Evolutionary conservation across 2,888 invertebrate species (phyloP).

Genomic region (Nomada ruficornis): DNA sequence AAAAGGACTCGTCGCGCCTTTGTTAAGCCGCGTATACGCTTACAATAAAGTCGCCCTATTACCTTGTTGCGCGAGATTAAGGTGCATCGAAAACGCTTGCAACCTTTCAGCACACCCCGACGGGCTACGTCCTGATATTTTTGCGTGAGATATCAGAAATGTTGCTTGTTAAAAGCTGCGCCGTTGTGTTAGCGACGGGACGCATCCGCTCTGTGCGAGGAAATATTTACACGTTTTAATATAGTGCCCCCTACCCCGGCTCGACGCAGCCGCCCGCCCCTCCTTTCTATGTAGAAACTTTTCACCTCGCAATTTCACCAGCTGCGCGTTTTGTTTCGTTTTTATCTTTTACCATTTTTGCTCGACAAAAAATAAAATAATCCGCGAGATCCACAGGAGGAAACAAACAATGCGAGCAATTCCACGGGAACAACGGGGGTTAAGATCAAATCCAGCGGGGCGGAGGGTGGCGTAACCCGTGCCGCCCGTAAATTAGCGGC

Average conservation of each 20-base stretch:
- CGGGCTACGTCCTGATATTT: not conserved
- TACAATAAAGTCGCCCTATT: conserved; percentile 9
- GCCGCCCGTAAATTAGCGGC: conserved; percentile 64
- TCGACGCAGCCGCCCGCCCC: not conserved
- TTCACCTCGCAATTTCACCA: not conserved
- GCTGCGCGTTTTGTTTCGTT: not conserved
- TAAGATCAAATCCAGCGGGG: conserved; percentile 67
- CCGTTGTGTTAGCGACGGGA: not conserved
- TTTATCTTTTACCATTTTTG: not conserved
- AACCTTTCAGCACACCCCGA: not conserved
- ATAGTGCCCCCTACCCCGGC: not conserved
- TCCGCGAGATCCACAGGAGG: conserved; percentile 18
- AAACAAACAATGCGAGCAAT: conserved; percentile 42
- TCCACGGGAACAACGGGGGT: conserved; percentile 27
- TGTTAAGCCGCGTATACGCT: conserved; percentile 3
- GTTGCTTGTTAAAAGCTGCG: not conserved
- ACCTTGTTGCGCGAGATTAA: conserved; percentile 1
- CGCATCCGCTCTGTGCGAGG: not conserved
- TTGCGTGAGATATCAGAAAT: not conserved
- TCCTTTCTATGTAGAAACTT: not conserved
- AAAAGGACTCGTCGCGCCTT: conserved; percentile 29
- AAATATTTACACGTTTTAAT: conserved; percentile 4
- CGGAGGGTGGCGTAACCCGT: conserved; percentile 49
- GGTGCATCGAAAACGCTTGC: not conserved
- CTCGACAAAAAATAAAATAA: conserved; percentile 7